These are phyloP conservation scores for Nephotettix cincticeps DNA, from an alignment of 1,140 invertebrate genomes.

Conservation along the genomic window DNA sequence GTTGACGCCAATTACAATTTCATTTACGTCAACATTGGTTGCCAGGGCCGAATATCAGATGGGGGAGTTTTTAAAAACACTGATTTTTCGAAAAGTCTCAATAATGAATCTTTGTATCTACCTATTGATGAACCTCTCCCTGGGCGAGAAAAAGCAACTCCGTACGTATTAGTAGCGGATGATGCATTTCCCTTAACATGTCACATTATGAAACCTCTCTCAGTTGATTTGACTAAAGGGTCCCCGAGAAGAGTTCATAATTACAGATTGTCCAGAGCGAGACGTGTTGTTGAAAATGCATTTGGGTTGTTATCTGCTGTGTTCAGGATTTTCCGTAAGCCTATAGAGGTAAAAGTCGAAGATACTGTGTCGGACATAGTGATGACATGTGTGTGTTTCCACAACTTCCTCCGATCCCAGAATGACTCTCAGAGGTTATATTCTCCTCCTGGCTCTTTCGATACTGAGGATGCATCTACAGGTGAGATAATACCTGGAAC, in stretches of 20 bases:
- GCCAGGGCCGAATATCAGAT: slow-evolving; percentile 46
- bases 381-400: neutral
- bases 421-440: neutral
- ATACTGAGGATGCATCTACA: neutral
- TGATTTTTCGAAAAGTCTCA: slow-evolving; percentile 23
- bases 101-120: neutral
- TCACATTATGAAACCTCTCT: slow-evolving; percentile 47
- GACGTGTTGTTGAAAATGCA: slow-evolving; percentile 47
- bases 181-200: slow-evolving; percentile 47
- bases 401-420: slow-evolving; percentile 7
- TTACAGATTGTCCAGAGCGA: slow-evolving; percentile 41
- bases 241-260: slow-evolving; percentile 44
- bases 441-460: neutral
- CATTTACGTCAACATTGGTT: slow-evolving; percentile 46
- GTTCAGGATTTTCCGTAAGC: slow-evolving; percentile 47
- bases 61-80: slow-evolving; percentile 40
- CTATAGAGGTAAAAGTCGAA: neutral
- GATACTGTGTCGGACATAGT: neutral
- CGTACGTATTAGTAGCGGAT: slow-evolving; percentile 47
- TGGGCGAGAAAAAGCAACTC: neutral
- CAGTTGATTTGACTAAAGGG: slow-evolving; percentile 29
- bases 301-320: slow-evolving; percentile 48
- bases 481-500: slow-evolving; percentile 3
- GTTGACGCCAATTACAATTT: slow-evolving; percentile 50
- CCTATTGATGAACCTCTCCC: neutral